Percentiles rank a stretch among this genome's conserved stretches.
These are phyloP conservation scores for Wasmannia auropunctata DNA, from an alignment of 1,140 invertebrate species.

Conservation along the genomic window DNA sequence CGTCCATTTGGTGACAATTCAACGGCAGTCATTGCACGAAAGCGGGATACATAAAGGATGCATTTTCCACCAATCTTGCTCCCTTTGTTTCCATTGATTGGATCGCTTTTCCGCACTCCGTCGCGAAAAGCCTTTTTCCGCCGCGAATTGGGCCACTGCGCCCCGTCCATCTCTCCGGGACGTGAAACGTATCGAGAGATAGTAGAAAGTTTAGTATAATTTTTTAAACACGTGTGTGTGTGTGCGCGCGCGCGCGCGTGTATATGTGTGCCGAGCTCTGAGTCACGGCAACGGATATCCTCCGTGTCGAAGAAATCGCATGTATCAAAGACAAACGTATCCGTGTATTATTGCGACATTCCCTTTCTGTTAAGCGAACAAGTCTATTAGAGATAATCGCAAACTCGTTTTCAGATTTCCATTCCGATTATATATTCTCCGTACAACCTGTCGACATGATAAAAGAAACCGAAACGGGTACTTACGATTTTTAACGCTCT, in stretches of 20 bases:
- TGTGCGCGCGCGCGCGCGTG: no score
- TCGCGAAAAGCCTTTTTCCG: slow-evolving; percentile 22
- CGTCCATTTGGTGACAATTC: slow-evolving; percentile 35
- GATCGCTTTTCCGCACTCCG: slow-evolving; percentile 39
- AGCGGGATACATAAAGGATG: slow-evolving; percentile 48
- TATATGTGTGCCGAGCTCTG: not conserved
- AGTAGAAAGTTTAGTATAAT: slow-evolving; percentile 44
- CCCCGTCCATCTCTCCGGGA: slow-evolving; percentile 8
- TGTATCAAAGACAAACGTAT: not conserved
- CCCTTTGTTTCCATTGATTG: slow-evolving; percentile 65
- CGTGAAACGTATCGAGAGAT: slow-evolving; percentile 36
- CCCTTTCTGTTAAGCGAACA: not conserved
- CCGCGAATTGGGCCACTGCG: slow-evolving; percentile 10
- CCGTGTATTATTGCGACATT: not conserved
- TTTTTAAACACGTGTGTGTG: slow-evolving; percentile 5
- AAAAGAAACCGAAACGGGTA: not conserved
- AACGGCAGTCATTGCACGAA: slow-evolving; percentile 23
- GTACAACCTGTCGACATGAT: not conserved
- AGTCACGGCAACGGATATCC: slow-evolving; percentile 16
- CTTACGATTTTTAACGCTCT: not conserved
- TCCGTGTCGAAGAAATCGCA: not conserved
- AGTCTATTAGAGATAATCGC: not conserved
- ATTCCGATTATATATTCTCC: slow-evolving; percentile 10
- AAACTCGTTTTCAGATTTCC: not conserved
- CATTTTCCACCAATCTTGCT: slow-evolving; percentile 57